Base-by-base conservation (phyloP, 2,797 vertebrate genomes). In the Neosilurus mollespiculum region DNA sequence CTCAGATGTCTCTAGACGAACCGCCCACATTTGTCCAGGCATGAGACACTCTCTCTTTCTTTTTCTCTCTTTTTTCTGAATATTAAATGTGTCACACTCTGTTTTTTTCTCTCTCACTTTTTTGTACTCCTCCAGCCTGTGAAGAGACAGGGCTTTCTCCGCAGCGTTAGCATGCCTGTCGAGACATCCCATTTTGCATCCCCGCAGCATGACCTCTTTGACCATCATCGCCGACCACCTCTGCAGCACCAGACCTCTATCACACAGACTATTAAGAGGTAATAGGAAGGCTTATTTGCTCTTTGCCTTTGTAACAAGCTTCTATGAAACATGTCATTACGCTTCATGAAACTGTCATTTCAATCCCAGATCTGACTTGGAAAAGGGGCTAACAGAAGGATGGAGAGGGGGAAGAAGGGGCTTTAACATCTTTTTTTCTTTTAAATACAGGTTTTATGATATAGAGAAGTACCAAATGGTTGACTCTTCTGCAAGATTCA, bases 231-330 rank as follows among this genome's bases (percentile, higher is more conserved):
- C 62, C 94, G 97, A 85, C 93, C 94, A 0, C 93, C 89, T 77
- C 92, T 99, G 81, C 98, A 98, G 83, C 95, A 97, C 16, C 98
- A 99, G 93, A 96, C 94, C 10, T 99, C 98, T 65, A 99, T 99
- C 93, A 99, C 98, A 26, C 98, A 99, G 93, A 98, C 97, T 90
- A 99, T 99, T 90, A 97, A 95, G 93, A 98, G 98, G 98, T 99
- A 93, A 88, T 85, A 9, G 59, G 0, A 61, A 22, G 9, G 2
- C 16, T 18, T 18, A 11, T 34, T 58, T 6, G 4, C 72, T 20
- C 12, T 20, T 54, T 15, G 49, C 1, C 43, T 8, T 11, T 37
- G 66, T 20, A 37, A 22, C 14, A 11, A 9, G 34, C 2, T 1
- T 1, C 2, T 66, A 8, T 66, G 18, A 34, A n/a, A 12, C 43